Evolutionary conservation across 2,113 vertebrate species (phyloP).

Genomic region (Jacana jacana): DNA sequence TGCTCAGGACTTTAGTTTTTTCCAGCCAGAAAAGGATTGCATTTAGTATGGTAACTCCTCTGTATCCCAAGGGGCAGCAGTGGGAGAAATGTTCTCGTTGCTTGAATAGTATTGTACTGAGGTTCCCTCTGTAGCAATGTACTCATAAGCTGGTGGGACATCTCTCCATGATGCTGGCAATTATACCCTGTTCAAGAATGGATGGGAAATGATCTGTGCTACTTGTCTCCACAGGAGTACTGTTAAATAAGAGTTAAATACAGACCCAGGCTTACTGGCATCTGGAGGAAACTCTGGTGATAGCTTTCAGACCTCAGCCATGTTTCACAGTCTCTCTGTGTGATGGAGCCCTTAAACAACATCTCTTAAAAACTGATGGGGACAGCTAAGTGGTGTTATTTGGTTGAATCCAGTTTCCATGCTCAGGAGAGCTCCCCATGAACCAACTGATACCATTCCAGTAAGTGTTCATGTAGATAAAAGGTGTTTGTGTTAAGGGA

Average conservation of each 20-base stretch:
- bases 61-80: constrained; percentile 42
- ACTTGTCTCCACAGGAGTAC: background rate
- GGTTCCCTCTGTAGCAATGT: background rate
- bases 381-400: background rate
- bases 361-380: background rate
- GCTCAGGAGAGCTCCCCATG: background rate
- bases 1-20: background rate
- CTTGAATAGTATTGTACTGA: constrained; percentile 12
- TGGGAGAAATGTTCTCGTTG: constrained; percentile 61
- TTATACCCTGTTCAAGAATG: background rate
- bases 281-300: background rate
- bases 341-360: background rate
- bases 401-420: background rate
- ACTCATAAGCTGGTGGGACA: constrained; percentile 16
- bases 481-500: background rate
- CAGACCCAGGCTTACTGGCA: background rate
- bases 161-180: constrained; percentile 22
- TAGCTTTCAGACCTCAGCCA: background rate
- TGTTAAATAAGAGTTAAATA: constrained; percentile 39
- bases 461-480: background rate
- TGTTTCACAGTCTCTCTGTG: background rate
- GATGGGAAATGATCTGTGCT: constrained; percentile 17
- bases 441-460: background rate
- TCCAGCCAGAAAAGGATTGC: constrained; percentile 2
- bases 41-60: constrained; percentile 27